These are phyloP conservation scores for Orthonevra nobilis DNA, from an alignment of 2,888 invertebrate species.

Conservation along the genomic window DNA sequence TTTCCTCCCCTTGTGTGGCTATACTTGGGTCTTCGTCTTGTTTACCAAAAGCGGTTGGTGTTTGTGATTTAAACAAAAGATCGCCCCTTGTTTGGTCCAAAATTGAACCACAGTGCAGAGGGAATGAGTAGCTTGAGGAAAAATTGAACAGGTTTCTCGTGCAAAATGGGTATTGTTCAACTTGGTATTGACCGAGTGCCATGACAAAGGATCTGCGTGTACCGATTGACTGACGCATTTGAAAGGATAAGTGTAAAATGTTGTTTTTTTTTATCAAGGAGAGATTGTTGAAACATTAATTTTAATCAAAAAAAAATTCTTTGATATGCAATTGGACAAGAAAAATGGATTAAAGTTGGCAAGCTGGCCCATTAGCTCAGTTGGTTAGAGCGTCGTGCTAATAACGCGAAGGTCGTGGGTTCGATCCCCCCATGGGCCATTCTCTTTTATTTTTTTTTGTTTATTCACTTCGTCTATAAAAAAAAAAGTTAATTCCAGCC, in stretches of 20 bases:
- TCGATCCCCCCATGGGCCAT: conserved; percentile 80
- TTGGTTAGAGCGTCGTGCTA: conserved; percentile 81
- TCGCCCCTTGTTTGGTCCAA: background rate
- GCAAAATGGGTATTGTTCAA: background rate
- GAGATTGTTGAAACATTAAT: background rate
- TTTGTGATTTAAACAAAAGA: conserved; percentile 26
- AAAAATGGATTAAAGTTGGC: too few species aligned
- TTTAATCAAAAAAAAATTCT: too few species aligned
- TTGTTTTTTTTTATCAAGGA: background rate
- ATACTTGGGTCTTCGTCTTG: background rate
- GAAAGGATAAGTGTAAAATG: background rate
- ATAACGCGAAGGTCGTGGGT: conserved; percentile 81
- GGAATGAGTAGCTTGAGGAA: background rate
- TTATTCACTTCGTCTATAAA: too few species aligned
- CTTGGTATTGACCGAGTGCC: conserved; percentile 36
- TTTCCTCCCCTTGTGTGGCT: background rate
- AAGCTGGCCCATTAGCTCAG: conserved; percentile 80
- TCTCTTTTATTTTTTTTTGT: too few species aligned
- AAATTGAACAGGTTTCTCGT: background rate
- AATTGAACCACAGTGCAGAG: background rate
- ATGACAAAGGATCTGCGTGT: conserved; percentile 17
- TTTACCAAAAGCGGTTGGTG: conserved; percentile 27
- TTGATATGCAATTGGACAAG: too few species aligned
- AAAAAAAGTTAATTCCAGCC: too few species aligned
- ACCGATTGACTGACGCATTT: too few species aligned